These are phyloP conservation scores for Pristionchus arcanus DNA, from an alignment of 2,888 invertebrate species.

Conservation along the genomic window DNA sequence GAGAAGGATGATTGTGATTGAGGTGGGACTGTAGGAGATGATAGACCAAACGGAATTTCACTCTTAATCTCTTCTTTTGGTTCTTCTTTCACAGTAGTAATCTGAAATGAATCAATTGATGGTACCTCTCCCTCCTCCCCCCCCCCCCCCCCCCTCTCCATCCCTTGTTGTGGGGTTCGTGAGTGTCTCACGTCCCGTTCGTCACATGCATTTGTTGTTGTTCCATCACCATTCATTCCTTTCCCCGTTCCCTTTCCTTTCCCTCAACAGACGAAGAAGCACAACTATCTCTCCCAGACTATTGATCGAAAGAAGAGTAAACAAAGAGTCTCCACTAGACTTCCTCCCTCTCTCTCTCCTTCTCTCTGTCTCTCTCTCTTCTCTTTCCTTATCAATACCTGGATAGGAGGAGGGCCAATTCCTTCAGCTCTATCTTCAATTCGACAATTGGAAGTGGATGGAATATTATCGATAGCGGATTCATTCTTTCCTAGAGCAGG, in stretches of 20 bases:
- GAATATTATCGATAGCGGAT: neutral
- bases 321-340: constrained; percentile 54
- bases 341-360: too few species aligned
- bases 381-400: constrained; percentile 40
- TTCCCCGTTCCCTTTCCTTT: constrained; percentile 12
- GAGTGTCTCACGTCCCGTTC: constrained; percentile 29
- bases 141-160: too few species aligned
- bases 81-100: constrained; percentile 29
- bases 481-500: constrained; percentile 63
- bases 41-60: neutral
- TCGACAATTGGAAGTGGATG: constrained; percentile 8
- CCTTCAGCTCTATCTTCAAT: neutral
- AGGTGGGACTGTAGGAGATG: neutral
- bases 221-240: constrained; percentile 51
- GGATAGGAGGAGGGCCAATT: constrained; percentile 1
- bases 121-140: neutral
- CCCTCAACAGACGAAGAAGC: constrained; percentile 1
- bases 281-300: constrained; percentile 43
- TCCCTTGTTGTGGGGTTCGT: constrained; percentile 6
- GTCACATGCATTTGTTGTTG: constrained; percentile 57
- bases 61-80: constrained; percentile 15
- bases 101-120: constrained; percentile 28
- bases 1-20: constrained; percentile 29
- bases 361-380: neutral
- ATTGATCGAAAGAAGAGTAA: constrained; percentile 50